These are phyloP conservation scores for Scarus forsteni DNA, from an alignment of 2,797 vertebrate species.

Conservation along the genomic window DNA sequence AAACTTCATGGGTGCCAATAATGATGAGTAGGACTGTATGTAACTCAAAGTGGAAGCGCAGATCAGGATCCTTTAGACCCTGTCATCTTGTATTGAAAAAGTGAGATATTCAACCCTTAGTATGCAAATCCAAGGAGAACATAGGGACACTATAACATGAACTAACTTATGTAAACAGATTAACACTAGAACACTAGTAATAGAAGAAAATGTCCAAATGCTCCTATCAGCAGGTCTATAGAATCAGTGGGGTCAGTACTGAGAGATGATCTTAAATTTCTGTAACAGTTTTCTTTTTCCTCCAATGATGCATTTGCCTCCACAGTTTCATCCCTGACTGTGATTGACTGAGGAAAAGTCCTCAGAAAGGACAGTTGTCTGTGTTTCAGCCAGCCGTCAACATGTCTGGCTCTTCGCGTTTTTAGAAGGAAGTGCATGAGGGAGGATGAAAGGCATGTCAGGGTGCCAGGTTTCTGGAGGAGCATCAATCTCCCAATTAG, in stretches of 20 bases:
- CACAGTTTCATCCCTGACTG: constrained; percentile 45
- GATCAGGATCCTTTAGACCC: no score
- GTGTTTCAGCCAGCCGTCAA: constrained; percentile 74
- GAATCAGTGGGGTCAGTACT: constrained; percentile 23
- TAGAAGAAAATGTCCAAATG: constrained; percentile 5
- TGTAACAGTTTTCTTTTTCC: constrained; percentile 20
- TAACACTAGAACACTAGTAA: no score
- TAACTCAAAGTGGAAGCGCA: no score
- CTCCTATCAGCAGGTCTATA: constrained; percentile 44
- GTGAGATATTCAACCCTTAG: no score
- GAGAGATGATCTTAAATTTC: constrained; percentile 24
- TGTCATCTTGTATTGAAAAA: no score
- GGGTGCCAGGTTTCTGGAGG: constrained; percentile 83
- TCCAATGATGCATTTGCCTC: constrained; percentile 17
- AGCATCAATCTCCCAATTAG: constrained; percentile 85
- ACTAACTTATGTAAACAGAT: no score
- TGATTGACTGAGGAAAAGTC: constrained; percentile 51
- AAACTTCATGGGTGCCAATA: no score
- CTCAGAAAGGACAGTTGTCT: constrained; percentile 69
- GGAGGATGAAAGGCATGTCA: constrained; percentile 79
- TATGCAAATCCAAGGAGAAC: no score
- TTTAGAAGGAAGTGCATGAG: constrained; percentile 74
- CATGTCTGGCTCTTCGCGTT: constrained; percentile 74
- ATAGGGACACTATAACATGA: no score
- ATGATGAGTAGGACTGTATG: no score